Evolutionary conservation across 2,888 invertebrate species (phyloP).

Genomic region (Tenthredo distinguenda): DNA sequence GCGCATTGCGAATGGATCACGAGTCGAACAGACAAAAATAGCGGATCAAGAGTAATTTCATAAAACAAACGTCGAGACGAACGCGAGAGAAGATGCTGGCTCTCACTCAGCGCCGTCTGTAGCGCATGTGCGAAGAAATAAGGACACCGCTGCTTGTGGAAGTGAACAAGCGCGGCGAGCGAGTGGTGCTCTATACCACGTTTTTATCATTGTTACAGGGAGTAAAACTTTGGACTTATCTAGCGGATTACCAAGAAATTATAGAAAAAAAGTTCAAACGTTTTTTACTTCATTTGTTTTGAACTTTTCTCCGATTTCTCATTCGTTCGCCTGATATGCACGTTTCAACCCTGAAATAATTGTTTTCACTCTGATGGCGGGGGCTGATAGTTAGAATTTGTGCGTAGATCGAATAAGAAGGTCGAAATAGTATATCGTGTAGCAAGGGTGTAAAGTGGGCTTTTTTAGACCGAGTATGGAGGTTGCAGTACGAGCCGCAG

Average conservation of each 20-base stretch:
- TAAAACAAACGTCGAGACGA: neutral
- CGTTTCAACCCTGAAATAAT: conserved; percentile 29
- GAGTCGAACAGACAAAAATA: too few species aligned
- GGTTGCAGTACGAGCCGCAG: too few species aligned
- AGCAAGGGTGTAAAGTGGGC: too few species aligned
- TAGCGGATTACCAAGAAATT: neutral
- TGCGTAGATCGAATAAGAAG: conserved; percentile 39
- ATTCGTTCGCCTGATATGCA: neutral
- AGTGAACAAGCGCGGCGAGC: neutral
- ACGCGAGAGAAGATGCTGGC: neutral
- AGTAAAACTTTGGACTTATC: neutral
- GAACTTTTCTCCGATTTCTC: conserved; percentile 36
- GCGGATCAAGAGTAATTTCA: neutral
- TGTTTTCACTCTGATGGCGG: neutral
- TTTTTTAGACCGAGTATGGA: too few species aligned
- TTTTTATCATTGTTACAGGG: conserved; percentile 8
- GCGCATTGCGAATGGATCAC: neutral
- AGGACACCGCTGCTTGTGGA: neutral
- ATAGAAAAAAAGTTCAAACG: neutral
- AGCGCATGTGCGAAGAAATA: neutral
- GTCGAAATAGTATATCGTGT: too few species aligned
- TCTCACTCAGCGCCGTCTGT: neutral
- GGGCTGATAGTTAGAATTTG: conserved; percentile 13
- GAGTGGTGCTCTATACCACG: neutral
- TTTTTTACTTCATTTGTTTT: conserved; percentile 14